Conservation (phyloP, 2,113 vertebrate species). For the Elanoides forficatus region DNA sequence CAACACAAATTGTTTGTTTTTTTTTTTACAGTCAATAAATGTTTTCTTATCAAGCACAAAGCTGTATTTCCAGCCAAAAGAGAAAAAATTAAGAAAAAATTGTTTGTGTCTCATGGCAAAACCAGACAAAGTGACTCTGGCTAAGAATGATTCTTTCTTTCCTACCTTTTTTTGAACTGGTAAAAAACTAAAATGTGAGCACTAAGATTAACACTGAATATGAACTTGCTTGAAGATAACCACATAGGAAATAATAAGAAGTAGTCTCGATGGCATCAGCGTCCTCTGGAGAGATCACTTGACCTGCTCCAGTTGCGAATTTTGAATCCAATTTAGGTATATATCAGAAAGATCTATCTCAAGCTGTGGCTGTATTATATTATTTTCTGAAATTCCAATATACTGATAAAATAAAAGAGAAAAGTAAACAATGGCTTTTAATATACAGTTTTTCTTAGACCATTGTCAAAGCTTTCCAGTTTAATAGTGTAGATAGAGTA, state of each 20-base stretch:
- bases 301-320: not conserved
- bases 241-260: not conserved
- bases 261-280: not conserved
- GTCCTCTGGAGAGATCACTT: not conserved
- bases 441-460: not conserved
- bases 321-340: constrained; percentile 10
- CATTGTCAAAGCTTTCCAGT: not conserved
- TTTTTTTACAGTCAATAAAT: not conserved
- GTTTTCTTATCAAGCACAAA: not conserved
- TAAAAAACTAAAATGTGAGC: not conserved
- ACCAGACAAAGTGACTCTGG: not conserved
- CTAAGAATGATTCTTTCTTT: not conserved
- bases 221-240: not conserved
- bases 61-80: not conserved
- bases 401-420: constrained; percentile 4
- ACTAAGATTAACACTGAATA: not conserved
- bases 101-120: not conserved
- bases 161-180: not conserved
- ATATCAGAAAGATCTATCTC: not conserved
- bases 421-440: not conserved
- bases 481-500: not conserved
- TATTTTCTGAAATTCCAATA: constrained; percentile 29
- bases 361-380: not conserved
- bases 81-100: not conserved
- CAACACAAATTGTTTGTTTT: not conserved